Evolutionary conservation across 1,140 invertebrate genomes (phyloP), one percentile per base, ranked within the genome.

Genomic region (Papilio dardanus): DNA sequence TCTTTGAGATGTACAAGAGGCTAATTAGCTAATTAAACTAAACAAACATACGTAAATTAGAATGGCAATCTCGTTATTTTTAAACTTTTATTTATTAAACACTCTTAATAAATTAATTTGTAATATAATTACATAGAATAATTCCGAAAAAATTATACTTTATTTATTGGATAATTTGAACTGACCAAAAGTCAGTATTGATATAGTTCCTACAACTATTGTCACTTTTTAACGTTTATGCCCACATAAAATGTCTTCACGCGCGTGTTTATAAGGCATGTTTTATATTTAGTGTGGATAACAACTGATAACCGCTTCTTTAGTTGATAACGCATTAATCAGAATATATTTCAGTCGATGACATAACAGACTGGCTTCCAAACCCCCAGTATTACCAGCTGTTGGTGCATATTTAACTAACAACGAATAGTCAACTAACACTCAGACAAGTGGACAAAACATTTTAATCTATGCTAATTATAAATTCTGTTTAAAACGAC

Each of bases 1-100:
- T 21, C 42, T 68, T 46, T 24, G 54, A 21, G 24, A 62, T 62
- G 54, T 62, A 28, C 24, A 58, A 58, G 14, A 24, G 10, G 24
- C 24, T 62, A 62, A 62, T 62, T 62, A 62, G 54, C 10, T 24
- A 62, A 62, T 62, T 62, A 62, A 62, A 62, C 24, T 62, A 16
- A 14, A 62, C 54, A 62, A 62, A 62, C 24, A 28, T 62, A 24
- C 24, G 12, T 28, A 3, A 4, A 62, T 28, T 62, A 62, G 42
- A 54, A 54, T 54, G 21, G 46, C 19, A 24, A 62, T 14, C 21
- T 62, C 54, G 54, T 12, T 62, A 28, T 62, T 4, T 62, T 10
- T 62, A 58, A 58, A 58, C 2, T 58, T 58, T 28, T 12, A 58
- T 58, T 58, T 24, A 10, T 28, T 58, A 58, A 58, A 58, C 19